phyloP scores from a whole-genome alignment of 2,888 invertebrate genomes.

The Lepidochrysops patricia region DNA sequence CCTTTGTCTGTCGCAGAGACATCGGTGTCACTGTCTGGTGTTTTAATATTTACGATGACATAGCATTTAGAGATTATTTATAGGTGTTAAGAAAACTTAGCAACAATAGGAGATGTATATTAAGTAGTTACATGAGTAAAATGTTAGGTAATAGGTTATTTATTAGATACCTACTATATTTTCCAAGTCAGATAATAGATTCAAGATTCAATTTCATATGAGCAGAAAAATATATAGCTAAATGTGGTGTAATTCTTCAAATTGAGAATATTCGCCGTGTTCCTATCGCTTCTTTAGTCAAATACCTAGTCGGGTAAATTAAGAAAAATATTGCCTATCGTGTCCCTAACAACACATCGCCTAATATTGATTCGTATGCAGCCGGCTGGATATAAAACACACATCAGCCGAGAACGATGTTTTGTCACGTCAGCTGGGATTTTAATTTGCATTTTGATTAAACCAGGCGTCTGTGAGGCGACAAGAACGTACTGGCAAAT shows the following conservation, averaged over 20 bases:
- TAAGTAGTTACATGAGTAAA: no score
- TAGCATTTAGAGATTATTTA: neutral
- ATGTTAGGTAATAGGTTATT: no score
- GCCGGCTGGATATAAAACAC: conserved; percentile 30
- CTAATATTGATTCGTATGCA: conserved; percentile 1
- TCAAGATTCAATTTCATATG: no score
- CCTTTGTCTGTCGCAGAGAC: conserved; percentile 1
- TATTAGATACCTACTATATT: no score
- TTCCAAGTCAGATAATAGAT: no score
- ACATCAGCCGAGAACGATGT: conserved; percentile 33
- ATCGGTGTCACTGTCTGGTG: neutral
- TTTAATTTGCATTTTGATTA: conserved; percentile 56
- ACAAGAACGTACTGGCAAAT: conserved; percentile 22
- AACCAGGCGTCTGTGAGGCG: conserved; percentile 37
- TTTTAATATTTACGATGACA: neutral
- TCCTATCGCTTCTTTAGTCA: no score
- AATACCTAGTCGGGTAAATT: no score
- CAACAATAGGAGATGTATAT: no score
- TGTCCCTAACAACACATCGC: neutral
- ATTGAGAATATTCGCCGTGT: no score
- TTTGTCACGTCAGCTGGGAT: conserved; percentile 43
- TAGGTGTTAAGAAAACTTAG: no score
- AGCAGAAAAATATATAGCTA: no score
- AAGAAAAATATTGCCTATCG: neutral
- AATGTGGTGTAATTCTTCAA: no score